These are phyloP conservation scores for Colossoma macropomum DNA, from an alignment of 2,113 vertebrate genomes.

Conservation along the genomic window DNA sequence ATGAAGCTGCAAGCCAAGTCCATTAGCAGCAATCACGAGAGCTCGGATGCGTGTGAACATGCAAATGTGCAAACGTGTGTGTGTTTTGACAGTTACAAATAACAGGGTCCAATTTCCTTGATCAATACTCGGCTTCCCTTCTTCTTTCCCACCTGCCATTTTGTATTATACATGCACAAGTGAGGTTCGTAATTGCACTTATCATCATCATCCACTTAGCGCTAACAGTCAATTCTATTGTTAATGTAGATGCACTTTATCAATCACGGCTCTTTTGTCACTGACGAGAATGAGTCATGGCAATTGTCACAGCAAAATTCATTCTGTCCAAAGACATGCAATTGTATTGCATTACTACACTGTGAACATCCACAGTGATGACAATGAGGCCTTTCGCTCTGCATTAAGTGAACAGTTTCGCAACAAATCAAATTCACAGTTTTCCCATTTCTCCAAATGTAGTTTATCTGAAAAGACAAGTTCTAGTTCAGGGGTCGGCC, in stretches of 20 bases:
- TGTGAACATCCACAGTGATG: neutral
- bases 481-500: no score
- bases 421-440: no score
- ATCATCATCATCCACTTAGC: constrained; percentile 11
- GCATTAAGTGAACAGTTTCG: no score
- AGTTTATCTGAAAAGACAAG: no score
- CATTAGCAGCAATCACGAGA: constrained; percentile 34
- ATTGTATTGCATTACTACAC: neutral
- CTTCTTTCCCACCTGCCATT: constrained; percentile 1
- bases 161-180: neutral
- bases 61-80: constrained; percentile 2
- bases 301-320: neutral
- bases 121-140: constrained; percentile 1
- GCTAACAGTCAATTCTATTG: neutral
- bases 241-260: constrained; percentile 16
- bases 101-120: constrained; percentile 22
- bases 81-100: neutral
- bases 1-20: neutral
- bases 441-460: no score
- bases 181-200: neutral
- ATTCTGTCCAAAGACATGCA: neutral
- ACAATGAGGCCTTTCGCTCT: neutral
- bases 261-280: neutral
- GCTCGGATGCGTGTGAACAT: constrained; percentile 10
- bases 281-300: constrained; percentile 13